Evolutionary conservation across 2,888 invertebrate species (phyloP).

Genomic region (Leptinotarsa haldemani): DNA sequence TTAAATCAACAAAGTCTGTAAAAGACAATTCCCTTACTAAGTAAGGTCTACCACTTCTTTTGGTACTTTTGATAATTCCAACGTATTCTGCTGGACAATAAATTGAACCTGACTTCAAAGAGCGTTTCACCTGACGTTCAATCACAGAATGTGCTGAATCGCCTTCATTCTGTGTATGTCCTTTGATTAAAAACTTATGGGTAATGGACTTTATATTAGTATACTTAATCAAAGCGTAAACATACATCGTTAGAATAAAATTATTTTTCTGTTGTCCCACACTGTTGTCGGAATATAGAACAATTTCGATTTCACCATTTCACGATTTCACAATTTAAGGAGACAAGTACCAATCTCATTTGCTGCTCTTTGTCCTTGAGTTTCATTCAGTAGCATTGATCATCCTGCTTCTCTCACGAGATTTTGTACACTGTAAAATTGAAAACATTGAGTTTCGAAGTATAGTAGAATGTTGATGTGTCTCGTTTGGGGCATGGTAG

Average conservation of each 20-base stretch:
- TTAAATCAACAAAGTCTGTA: not conserved
- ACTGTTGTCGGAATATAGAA: constrained; percentile 27
- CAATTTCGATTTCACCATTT: constrained; percentile 9
- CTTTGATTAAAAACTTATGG: constrained; percentile 38
- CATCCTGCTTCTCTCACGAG: not conserved
- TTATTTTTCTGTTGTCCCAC: constrained; percentile 25
- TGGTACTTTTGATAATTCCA: not conserved
- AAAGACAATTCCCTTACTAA: not conserved
- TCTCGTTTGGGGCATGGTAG: constrained; percentile 12
- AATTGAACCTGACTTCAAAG: constrained; percentile 12
- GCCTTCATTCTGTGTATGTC: constrained; percentile 40
- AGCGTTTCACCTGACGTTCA: constrained; percentile 37
- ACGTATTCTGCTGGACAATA: not conserved
- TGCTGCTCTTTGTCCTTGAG: constrained; percentile 11
- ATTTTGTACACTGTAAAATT: constrained; percentile 21
- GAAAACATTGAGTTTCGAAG: too few relatives aligned
- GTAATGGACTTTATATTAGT: constrained; percentile 36
- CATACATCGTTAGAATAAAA: constrained; percentile 20
- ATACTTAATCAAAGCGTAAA: constrained; percentile 7
- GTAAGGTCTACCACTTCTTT: not conserved
- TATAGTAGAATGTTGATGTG: not conserved
- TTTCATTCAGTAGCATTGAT: constrained; percentile 8
- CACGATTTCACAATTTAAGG: not conserved
- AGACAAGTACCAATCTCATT: constrained; percentile 22
- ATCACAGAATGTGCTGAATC: constrained; percentile 38